Evolutionary conservation across 2,888 invertebrate species (phyloP), one percentile per base, ranked within the genome.

Genomic region (Drosophila nr. medialis): DNA sequence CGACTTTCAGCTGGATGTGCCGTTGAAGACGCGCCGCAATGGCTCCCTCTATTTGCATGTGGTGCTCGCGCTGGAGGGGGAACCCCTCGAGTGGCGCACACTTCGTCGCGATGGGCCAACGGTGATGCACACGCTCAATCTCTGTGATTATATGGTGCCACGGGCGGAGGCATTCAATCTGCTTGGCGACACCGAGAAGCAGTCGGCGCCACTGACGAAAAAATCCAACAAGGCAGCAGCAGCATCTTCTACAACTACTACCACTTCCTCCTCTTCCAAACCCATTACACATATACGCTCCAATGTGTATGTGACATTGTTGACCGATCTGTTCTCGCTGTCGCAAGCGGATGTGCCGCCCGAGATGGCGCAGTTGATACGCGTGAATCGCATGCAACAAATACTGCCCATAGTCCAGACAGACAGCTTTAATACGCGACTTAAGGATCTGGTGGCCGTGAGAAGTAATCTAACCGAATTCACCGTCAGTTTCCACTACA

Each of bases 391-490:
- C 62, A 94, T 94, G 54, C 93, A 93, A 18, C 95, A 95, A 91
- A 97, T 97, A 91, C 93, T 98, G 72, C 99, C 99, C 29, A 95
- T 98, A 74, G 93, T 98, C 10, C 96, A 96, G 83, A 95, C 96
- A 77, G 98, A 99, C 93, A 95, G 96, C 77, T 94, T 99, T 55
- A 96, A 96, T 91, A 96, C 96, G 62, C 94, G 98, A 54, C 93
- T 96, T 36, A 95, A 95, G 77, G 96, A 98, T 93, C 94, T 98
- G 34, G 94, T 95, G 61, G 94, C 95, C 67, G 93, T 97, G 4
- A 95, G 94, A 13, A 93, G 93, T 8, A 94, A 95, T 61, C 95
- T 94, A 61, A 93, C 94, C 38, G 94, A 94, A 64, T 94, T 95
- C 60, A 96, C 96, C 64, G 92, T 98, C 30, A 95, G 95, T 13